phyloP scores from a whole-genome alignment of 2,113 vertebrate genomes.

The Orthonyx spaldingii region DNA sequence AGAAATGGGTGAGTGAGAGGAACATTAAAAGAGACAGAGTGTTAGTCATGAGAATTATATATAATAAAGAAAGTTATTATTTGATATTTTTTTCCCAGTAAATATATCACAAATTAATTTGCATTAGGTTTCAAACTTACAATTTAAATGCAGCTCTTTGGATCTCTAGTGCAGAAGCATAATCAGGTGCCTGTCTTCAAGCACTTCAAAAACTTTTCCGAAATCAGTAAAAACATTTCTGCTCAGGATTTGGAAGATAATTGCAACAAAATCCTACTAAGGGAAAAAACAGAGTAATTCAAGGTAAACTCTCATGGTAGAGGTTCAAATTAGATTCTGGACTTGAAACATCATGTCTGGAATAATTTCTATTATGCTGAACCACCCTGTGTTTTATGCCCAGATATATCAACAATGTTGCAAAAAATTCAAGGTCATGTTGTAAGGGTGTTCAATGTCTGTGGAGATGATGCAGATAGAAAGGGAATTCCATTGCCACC shows the following conservation, averaged over 20 bases:
- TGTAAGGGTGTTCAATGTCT: neutral
- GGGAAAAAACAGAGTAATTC: neutral
- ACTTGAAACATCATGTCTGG: neutral
- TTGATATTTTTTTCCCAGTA: accelerated
- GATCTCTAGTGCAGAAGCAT: neutral
- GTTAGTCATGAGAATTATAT: neutral
- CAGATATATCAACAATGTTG: neutral
- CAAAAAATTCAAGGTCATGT: neutral
- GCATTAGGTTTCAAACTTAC: neutral
- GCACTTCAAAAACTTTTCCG: neutral
- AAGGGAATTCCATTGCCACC: neutral
- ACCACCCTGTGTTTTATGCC: neutral
- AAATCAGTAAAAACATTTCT: neutral
- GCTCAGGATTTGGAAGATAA: neutral
- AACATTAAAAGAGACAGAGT: neutral
- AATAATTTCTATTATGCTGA: neutral
- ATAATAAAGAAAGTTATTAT: neutral
- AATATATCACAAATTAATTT: neutral
- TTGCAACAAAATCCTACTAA: neutral
- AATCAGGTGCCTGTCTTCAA: neutral
- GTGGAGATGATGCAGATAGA: neutral
- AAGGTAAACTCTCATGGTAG: neutral
- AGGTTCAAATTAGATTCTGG: neutral
- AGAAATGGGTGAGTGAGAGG: neutral
- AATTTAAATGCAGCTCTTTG: neutral